Evolutionary conservation across 2,113 vertebrate species (phyloP).

Genomic region (Stomatorhinus ivindoensis): DNA sequence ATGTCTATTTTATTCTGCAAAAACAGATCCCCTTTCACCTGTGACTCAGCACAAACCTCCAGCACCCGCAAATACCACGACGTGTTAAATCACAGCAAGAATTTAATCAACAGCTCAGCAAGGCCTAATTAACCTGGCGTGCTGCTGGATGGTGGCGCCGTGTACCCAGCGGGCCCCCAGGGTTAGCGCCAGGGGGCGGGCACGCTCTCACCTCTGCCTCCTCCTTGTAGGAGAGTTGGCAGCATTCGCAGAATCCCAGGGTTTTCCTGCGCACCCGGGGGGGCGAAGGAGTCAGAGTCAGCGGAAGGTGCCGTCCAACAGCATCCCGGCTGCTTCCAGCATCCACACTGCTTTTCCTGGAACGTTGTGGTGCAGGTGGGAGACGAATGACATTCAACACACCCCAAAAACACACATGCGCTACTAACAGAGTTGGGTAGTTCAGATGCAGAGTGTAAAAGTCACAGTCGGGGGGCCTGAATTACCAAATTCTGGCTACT

Average conservation of each 20-base stretch:
- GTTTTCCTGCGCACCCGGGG: slow-evolving; percentile 50
- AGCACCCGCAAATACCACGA: not conserved
- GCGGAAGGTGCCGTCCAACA: slow-evolving; percentile 4
- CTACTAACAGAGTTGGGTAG: not conserved
- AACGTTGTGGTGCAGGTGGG: not conserved
- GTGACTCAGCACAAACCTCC: not conserved
- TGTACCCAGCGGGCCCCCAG: not conserved
- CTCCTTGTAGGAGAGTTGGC: slow-evolving; percentile 63
- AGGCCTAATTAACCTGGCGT: not conserved
- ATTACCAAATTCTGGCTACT: too few relatives aligned
- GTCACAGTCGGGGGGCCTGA: too few relatives aligned
- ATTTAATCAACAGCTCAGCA: slow-evolving; percentile 5
- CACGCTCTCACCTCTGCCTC: slow-evolving; percentile 56
- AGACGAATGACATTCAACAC: too few relatives aligned
- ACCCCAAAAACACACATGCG: not conserved
- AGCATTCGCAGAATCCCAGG: slow-evolving; percentile 75
- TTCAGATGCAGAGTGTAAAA: too few relatives aligned
- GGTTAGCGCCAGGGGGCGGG: not conserved
- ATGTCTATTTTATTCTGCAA: not conserved
- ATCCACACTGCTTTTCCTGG: slow-evolving; percentile 32
- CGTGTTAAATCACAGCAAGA: not conserved
- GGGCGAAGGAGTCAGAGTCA: slow-evolving; percentile 35
- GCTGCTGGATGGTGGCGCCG: not conserved
- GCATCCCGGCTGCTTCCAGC: slow-evolving; percentile 8
- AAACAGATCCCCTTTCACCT: not conserved